Evolutionary conservation across 2,797 vertebrate species (phyloP).

Genomic region (Rhabdophis nuchalis): DNA sequence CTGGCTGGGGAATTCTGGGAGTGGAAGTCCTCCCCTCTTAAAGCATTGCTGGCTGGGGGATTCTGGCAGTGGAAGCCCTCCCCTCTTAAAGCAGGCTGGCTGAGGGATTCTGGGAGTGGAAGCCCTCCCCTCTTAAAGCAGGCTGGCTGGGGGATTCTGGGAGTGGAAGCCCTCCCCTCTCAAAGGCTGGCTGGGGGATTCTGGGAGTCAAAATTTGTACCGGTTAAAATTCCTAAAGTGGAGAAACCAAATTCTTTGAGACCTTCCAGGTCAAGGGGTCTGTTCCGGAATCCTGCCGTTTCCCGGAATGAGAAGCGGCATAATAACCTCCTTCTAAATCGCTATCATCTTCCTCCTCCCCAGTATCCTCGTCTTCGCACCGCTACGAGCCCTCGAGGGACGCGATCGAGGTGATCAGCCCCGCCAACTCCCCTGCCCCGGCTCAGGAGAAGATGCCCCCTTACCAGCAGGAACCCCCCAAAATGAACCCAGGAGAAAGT

Average conservation of each 20-base stretch:
- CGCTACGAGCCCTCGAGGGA: slow-evolving; percentile 87
- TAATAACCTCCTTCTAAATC: neutral
- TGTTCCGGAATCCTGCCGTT: neutral
- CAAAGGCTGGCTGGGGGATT: neutral
- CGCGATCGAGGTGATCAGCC: slow-evolving; percentile 95
- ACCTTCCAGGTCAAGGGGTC: neutral
- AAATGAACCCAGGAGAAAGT: slow-evolving; percentile 81
- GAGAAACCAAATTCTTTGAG: neutral
- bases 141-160: too few relatives aligned
- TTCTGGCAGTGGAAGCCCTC: too few relatives aligned
- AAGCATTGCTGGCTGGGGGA: too few relatives aligned
- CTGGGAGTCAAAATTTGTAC: neutral
- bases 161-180: neutral
- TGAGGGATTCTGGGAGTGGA: too few relatives aligned
- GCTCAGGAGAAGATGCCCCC: slow-evolving; percentile 83
- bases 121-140: too few relatives aligned
- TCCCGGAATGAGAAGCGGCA: neutral
- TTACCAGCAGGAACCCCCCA: slow-evolving; percentile 75
- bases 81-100: too few relatives aligned
- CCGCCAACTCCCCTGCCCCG: slow-evolving; percentile 88
- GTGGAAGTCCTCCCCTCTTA: too few relatives aligned
- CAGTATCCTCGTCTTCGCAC: slow-evolving; percentile 88
- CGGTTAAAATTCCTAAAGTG: neutral
- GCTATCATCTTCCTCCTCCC: slow-evolving; percentile 17
- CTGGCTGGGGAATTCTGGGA: too few relatives aligned